Base-by-base conservation (phyloP, 2,888 invertebrate species). In the Dasypogon diadema region DNA sequence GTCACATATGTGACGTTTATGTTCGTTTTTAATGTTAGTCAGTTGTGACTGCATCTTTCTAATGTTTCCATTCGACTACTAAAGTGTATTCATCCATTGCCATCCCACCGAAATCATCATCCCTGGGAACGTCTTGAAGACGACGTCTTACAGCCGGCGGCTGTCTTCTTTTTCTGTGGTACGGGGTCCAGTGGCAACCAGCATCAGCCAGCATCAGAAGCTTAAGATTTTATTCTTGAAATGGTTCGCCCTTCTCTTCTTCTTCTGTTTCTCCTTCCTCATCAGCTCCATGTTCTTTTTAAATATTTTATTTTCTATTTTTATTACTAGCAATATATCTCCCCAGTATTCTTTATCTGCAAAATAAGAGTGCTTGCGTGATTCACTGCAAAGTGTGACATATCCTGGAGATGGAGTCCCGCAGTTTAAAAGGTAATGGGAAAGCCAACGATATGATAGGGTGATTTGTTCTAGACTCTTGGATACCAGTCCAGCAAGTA, bases 1-100 rank as follows among this genome's bases (percentile, higher is more conserved):
- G 56, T 42, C 56, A 14, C 22, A 37, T 24, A 56, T 73, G 37
- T 42, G 73, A 73, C 73, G 37, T 73, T 73, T 73, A 73, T 56
- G 37, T 56, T 16, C 42, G 2, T 42, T 73, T 73, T 56, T 37
- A 73, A 70, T 56, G 56, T 18, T 56, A 10, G 30, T 54, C 8
- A 34, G 21, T 54, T 34, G 21, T 54, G 34, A 30, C 70, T 70
- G 30, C 51, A 70, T 51, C 54, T 21, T 37, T 18, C 18, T 8
- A 26, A 16, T 30, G 10, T 16, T 51, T n/a, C 51, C 21, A 54
- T 70, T 34, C 18, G 18, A 8, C 37, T 34, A n/a, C n/a, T 30
- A 30, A 30, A 8, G 30, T n/a, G n/a, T 30, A 30, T 30, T n/a
- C 34, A 6, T 3, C 42, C 12, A 42, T 12, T 42, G n/a, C n/a